Base-by-base conservation (phyloP, 2,797 vertebrate genomes). In the Tokudaia muenninki region DNA sequence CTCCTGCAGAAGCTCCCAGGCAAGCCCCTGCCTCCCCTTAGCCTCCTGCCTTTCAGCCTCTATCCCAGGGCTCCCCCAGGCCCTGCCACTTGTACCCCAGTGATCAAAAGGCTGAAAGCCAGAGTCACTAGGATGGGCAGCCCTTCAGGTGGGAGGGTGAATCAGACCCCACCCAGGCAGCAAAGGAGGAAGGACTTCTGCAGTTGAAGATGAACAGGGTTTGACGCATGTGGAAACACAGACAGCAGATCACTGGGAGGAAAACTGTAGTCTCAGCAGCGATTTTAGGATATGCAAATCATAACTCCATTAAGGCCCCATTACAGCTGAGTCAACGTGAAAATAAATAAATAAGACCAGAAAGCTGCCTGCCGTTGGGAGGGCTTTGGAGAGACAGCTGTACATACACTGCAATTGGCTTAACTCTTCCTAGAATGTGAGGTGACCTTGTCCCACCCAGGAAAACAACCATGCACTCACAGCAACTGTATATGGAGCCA, bases 281-380 rank as follows among this genome's bases (percentile, higher is more conserved):
- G 90, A 96, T 91, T 94, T 90, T 94, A 80, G 87, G 75, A 94
- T 91, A 97, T 91, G 95, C 92, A 97, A 95, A 97, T 94, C 2
- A 61, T 94, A 89, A 89, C 34, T 70, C n/a, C 94, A 96, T 83
- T 92, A 94, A 95, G 92, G 94, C n/a, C 50, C 90, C 86, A 94
- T 95, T 83, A 95, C 24, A 41, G 81, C 81, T 47, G 4, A 94
- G 91, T 95, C 94, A 91, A 79, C 0, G 2, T 79, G 94, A 92
- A 95, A 97, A 94, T 92, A 96, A 97, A 90, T 97, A 96, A 97
- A 97, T 96, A 81, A 97, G 92, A 95, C 86, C 37, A 90, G 94
- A 94, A 92, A 75, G 72, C 47, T 75, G 95, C 96, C 52, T 41
- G 52, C 13, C 81, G 29, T 55, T n/a, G 74, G 74, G 87, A 63